Percentiles rank a stretch among this genome's conserved stretches.
Conservation (phyloP, 2,797 vertebrate genomes). For the Sebastes baramenuke region DNA sequence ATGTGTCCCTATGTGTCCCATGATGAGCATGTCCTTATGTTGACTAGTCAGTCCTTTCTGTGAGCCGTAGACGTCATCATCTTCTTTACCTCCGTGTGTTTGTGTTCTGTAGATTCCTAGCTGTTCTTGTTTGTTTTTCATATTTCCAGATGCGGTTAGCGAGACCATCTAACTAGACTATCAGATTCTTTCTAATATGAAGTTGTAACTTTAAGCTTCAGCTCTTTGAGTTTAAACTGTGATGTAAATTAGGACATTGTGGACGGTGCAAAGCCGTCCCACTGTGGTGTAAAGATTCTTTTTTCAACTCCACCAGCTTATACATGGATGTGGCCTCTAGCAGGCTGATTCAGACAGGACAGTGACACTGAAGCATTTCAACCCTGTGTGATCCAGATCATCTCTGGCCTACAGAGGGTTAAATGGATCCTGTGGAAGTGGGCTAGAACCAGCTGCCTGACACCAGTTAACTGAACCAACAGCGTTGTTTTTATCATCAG, state of each 20-base stretch:
- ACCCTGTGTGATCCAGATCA: constrained; percentile 1
- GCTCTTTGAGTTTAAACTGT: constrained; percentile 41
- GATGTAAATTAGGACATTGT: constrained; percentile 29
- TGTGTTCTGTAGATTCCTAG: constrained; percentile 11
- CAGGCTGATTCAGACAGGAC: not conserved
- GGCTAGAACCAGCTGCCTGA: not conserved
- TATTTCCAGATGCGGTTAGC: not conserved
- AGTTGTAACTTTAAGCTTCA: constrained; percentile 16
- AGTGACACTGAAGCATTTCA: not conserved
- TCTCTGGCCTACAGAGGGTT: constrained; percentile 1
- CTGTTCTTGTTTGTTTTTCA: not conserved
- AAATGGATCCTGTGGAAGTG: constrained; percentile 4
- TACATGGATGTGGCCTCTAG: not conserved
- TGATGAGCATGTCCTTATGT: not conserved
- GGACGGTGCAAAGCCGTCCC: not conserved
- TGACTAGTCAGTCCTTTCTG: constrained; percentile 38
- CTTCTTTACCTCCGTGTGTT: constrained; percentile 1
- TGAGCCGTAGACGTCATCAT: constrained; percentile 51
- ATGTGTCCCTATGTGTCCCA: not conserved
- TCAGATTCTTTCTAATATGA: not conserved
- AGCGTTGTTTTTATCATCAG: not conserved
- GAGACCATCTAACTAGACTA: constrained; percentile 4
- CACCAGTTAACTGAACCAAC: not conserved
- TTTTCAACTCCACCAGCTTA: not conserved
- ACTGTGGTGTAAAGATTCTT: not conserved